Evolutionary conservation across 2,113 vertebrate genomes (phyloP).

Genomic region (Menura novaehollandiae): DNA sequence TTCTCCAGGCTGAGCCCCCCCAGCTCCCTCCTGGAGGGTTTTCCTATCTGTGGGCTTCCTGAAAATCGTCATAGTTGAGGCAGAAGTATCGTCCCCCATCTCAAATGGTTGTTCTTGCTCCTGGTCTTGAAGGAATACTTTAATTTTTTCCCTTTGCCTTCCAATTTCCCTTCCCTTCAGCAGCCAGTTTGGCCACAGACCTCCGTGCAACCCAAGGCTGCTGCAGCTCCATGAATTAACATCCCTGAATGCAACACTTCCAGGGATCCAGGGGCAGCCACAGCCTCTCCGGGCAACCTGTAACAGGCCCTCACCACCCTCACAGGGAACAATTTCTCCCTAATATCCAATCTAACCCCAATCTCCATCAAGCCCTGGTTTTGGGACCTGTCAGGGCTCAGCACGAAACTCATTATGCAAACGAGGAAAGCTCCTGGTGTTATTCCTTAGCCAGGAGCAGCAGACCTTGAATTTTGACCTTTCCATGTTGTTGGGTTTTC

Average conservation of each 20-base stretch:
- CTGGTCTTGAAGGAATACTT: background rate
- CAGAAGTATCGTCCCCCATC: background rate
- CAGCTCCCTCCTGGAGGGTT: background rate
- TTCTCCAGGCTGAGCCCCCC: background rate
- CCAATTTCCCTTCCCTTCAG: background rate
- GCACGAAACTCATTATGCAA: background rate
- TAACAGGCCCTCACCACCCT: background rate
- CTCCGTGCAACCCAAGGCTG: too few relatives aligned
- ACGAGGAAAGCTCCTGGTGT: background rate
- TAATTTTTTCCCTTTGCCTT: background rate
- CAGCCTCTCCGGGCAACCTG: background rate
- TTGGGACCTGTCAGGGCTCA: background rate
- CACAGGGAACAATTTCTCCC: fast-evolving
- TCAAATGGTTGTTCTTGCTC: background rate
- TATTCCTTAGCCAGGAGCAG: background rate
- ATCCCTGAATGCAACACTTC: background rate
- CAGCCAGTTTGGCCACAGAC: background rate
- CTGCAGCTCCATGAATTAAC: background rate
- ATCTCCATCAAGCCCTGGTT: background rate
- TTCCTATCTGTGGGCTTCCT: background rate
- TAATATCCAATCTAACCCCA: background rate
- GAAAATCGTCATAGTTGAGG: background rate
- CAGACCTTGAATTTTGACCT: constrained; percentile 34
- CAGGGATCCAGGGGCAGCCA: background rate
- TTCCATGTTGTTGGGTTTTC: background rate